These are phyloP conservation scores for Lanistes nyassanus DNA, from an alignment of 1,140 invertebrate species.

Conservation along the genomic window DNA sequence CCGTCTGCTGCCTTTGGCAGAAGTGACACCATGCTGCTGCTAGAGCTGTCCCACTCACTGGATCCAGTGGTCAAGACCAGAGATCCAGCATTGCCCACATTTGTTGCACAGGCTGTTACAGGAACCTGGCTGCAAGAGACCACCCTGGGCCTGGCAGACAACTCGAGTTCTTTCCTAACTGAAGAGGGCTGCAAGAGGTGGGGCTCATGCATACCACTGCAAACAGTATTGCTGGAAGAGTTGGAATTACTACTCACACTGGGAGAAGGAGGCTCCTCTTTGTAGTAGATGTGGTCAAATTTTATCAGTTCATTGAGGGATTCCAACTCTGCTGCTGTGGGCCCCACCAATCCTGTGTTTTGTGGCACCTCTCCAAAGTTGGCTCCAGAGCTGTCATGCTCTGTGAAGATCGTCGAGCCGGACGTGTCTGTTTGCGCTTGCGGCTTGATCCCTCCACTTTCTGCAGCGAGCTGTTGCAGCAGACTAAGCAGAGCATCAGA, in stretches of 20 bases:
- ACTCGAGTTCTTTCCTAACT: slow-evolving; percentile 1
- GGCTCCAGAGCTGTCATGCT: slow-evolving; percentile 19
- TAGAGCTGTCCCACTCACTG: not conserved
- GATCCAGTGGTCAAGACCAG: slow-evolving; percentile 2
- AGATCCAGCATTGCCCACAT: no score
- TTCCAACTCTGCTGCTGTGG: slow-evolving; percentile 66
- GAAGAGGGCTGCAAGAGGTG: not conserved
- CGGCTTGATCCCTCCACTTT: slow-evolving; percentile 25
- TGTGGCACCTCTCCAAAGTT: slow-evolving; percentile 25
- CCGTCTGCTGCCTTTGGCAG: no score
- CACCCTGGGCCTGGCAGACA: not conserved
- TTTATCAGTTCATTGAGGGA: slow-evolving; percentile 67
- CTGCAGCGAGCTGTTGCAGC: slow-evolving; percentile 42
- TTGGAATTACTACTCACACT: slow-evolving; percentile 20
- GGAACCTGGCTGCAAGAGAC: not conserved
- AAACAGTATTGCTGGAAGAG: not conserved
- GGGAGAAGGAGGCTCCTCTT: slow-evolving; percentile 42
- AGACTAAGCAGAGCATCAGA: slow-evolving; percentile 53
- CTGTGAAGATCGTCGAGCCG: slow-evolving; percentile 29
- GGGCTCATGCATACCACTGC: slow-evolving; percentile 10
- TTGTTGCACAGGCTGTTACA: not conserved
- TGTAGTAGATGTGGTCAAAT: slow-evolving; percentile 65
- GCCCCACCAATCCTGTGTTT: slow-evolving; percentile 61
- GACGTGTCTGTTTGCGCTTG: slow-evolving; percentile 38
- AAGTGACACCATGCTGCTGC: not conserved